These are phyloP conservation scores for Syrrhaptes paradoxus DNA, from an alignment of 2,113 vertebrate species.

Conservation along the genomic window DNA sequence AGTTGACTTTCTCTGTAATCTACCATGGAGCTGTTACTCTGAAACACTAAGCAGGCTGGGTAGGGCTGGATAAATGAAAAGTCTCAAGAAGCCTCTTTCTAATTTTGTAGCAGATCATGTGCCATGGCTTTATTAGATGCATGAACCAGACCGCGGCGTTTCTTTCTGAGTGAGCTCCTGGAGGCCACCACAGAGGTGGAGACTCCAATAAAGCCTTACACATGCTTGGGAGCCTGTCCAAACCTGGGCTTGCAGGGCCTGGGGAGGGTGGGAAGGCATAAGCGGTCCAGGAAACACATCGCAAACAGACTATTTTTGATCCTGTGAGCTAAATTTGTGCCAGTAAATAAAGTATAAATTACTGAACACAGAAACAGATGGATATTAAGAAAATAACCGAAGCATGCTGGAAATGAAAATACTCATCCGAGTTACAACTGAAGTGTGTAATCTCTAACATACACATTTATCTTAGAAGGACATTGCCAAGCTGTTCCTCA, in stretches of 20 bases:
- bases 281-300: not conserved
- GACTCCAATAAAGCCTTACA: not conserved
- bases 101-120: not conserved
- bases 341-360: constrained; percentile 44
- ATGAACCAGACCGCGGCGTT: rapidly evolving
- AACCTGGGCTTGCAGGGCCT: not conserved
- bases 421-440: not conserved
- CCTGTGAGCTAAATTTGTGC: not conserved
- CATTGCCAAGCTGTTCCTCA: constrained; percentile 22
- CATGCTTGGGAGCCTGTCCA: not conserved
- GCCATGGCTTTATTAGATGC: rapidly evolving
- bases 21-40: not conserved
- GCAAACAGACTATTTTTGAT: not conserved
- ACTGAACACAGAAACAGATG: constrained; percentile 27
- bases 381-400: constrained; percentile 49
- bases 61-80: not conserved
- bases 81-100: not conserved
- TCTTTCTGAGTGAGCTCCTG: not conserved
- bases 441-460: constrained; percentile 1
- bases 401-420: constrained; percentile 1
- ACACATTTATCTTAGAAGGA: constrained; percentile 42
- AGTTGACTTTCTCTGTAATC: not conserved
- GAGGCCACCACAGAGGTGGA: not conserved
- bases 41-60: not conserved
- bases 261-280: not conserved